Conservation (phyloP, 2,113 vertebrate species). For the Geothlypis trichas region DNA sequence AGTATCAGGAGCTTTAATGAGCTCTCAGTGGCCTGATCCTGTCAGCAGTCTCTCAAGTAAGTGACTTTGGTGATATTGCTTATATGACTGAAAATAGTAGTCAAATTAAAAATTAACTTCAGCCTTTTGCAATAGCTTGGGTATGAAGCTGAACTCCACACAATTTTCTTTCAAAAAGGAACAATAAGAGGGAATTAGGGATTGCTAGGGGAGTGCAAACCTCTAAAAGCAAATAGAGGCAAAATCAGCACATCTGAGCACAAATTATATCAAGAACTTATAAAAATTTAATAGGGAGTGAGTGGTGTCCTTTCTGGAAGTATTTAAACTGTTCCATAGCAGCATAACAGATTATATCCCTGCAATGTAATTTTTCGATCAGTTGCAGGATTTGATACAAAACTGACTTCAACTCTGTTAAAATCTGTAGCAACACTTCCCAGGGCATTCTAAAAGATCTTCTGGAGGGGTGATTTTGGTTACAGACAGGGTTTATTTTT, state of each 20-base stretch:
- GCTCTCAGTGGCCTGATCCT: neutral
- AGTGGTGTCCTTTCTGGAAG: neutral
- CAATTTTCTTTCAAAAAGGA: neutral
- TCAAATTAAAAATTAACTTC: neutral
- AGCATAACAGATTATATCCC: neutral
- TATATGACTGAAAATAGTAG: neutral
- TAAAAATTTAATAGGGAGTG: neutral
- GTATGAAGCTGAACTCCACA: neutral
- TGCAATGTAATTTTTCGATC: neutral
- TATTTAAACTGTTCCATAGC: neutral
- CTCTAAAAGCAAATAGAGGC: neutral
- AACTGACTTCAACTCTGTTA: neutral
- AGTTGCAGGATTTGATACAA: neutral
- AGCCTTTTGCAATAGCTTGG: neutral
- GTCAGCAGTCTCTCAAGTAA: neutral
- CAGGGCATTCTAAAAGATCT: neutral
- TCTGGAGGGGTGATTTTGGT: neutral
- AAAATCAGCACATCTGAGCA: neutral
- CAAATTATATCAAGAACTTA: neutral
- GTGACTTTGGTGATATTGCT: neutral
- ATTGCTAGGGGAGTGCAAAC: neutral
- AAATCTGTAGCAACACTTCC: neutral
- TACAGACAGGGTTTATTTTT: neutral
- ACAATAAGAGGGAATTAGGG: neutral
- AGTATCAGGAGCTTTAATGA: neutral